Base-by-base conservation (phyloP, 2,888 invertebrate species). In the Colostygia pectinataria region DNA sequence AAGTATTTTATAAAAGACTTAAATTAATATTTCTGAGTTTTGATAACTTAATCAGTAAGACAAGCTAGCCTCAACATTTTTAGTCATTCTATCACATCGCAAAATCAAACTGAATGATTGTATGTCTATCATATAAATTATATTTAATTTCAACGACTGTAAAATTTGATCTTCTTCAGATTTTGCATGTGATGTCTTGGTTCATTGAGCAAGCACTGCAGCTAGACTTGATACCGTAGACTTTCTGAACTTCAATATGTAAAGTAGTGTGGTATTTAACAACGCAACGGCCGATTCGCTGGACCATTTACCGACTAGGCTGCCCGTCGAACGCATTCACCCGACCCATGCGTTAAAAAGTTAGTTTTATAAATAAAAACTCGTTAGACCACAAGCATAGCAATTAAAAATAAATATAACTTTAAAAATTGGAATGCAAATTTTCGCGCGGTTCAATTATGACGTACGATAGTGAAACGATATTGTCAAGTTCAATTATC, bases 261-360 rank as follows among this genome's bases (percentile, higher is more conserved):
- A 85, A 83, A 82, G 77, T 83, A 84, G 77, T 77, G 73, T 72
- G 66, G 87, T 90, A 90, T 90, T 90, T 90, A 90, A 90, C 80
- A 83, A 78, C 81, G 78, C 66, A 65, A 74, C 82, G 54, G 59
- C 57, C 70, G 77, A 79, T 75, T 77, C 82, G 80, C 80, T 79
- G 80, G 81, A 80, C 80, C 89, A 90, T 80, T 90, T 80, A 76
- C 77, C 67, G 58, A 71, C 68, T 82, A 79, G 76, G 64, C 80
- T 68, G 75, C 74, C 71, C 71, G 74, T 66, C 71, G 85, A 73
- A 78, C 84, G 83, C 80, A 81, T 79, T 76, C 66, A 67, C 67
- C 68, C 65, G 58, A 65, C 61, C 49, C 62, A 71, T 66, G 61
- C 54, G 49, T 64, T 64, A 63, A 53, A 57, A 69, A 75, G 55